phyloP scores from a whole-genome alignment of 2,888 invertebrate species.

The Escarpia spicata region DNA sequence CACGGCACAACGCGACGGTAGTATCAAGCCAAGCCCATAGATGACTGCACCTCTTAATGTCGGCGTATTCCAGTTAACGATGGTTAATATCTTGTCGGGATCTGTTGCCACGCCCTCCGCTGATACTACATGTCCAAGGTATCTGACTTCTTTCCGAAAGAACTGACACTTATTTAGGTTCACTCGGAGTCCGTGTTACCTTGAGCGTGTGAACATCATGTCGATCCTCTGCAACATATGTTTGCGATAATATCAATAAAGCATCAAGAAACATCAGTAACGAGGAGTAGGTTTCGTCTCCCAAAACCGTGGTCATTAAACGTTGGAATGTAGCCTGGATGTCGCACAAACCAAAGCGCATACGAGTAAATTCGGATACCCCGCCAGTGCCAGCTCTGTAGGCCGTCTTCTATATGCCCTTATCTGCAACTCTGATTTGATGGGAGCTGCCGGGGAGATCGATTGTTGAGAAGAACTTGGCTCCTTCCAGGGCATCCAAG shows the following conservation, averaged over 20 bases:
- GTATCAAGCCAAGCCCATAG: conserved; percentile 41
- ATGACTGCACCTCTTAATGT: conserved; percentile 34
- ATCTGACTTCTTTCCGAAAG: conserved; percentile 29
- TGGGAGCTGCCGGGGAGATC: neutral
- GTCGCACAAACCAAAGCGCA: conserved; percentile 29
- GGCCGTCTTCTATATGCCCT: conserved; percentile 30
- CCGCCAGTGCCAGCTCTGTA: conserved; percentile 28
- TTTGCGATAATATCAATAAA: conserved; percentile 28
- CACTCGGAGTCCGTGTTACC: conserved; percentile 14
- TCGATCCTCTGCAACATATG: conserved; percentile 18
- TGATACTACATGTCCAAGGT: conserved; percentile 31
- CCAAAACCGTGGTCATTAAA: conserved; percentile 27
- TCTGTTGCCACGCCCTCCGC: conserved; percentile 28
- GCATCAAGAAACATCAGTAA: conserved; percentile 33
- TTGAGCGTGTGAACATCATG: neutral
- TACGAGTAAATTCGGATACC: conserved; percentile 26
- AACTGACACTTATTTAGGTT: conserved; percentile 28
- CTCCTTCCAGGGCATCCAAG: no score
- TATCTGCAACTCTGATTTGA: neutral
- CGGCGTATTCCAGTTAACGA: conserved; percentile 39
- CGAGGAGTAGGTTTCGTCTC: neutral
- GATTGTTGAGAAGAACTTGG: neutral
- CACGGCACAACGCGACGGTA: conserved; percentile 40
- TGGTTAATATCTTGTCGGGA: conserved; percentile 37
- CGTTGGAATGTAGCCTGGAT: conserved; percentile 31